phyloP scores from a whole-genome alignment of 2,888 invertebrate species.

The Mylabris sibirica region DNA sequence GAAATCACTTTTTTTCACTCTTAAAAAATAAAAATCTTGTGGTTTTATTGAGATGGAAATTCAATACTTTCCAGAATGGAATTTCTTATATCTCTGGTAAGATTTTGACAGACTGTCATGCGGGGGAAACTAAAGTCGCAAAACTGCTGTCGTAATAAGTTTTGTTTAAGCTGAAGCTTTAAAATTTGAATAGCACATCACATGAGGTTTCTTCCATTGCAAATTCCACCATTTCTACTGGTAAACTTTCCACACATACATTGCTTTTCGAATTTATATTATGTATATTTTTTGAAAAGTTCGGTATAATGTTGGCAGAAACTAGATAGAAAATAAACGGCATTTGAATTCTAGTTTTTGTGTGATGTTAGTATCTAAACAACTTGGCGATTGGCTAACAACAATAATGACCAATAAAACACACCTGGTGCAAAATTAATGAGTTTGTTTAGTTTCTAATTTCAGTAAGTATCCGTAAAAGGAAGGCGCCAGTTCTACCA shows the following conservation, averaged over 20 bases:
- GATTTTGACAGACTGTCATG: slow-evolving; percentile 23
- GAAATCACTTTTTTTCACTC: neutral
- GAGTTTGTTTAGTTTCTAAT: slow-evolving; percentile 25
- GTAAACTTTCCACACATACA: slow-evolving; percentile 15
- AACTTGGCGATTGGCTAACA: neutral
- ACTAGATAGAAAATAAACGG: slow-evolving; percentile 10
- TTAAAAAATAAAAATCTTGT: neutral
- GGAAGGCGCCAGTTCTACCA: slow-evolving; percentile 24
- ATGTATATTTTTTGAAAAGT: slow-evolving; percentile 19
- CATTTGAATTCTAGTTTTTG: neutral
- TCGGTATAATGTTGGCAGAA: slow-evolving; percentile 18
- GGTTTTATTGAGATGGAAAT: neutral
- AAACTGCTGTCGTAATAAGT: slow-evolving; percentile 38
- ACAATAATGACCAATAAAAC: neutral
- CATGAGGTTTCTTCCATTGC: slow-evolving; percentile 18
- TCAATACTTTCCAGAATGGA: neutral
- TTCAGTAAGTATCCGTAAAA: slow-evolving; percentile 34
- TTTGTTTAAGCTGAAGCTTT: slow-evolving; percentile 34
- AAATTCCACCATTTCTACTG: slow-evolving; percentile 18
- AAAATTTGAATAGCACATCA: slow-evolving; percentile 36
- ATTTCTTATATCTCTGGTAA: slow-evolving; percentile 5
- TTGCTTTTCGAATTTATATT: slow-evolving; percentile 16
- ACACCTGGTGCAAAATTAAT: slow-evolving; percentile 16
- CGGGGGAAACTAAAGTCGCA: slow-evolving; percentile 28
- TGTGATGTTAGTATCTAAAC: neutral